These are phyloP conservation scores for Bellardia pandia DNA, from an alignment of 2,888 invertebrate species.

Conservation along the genomic window DNA sequence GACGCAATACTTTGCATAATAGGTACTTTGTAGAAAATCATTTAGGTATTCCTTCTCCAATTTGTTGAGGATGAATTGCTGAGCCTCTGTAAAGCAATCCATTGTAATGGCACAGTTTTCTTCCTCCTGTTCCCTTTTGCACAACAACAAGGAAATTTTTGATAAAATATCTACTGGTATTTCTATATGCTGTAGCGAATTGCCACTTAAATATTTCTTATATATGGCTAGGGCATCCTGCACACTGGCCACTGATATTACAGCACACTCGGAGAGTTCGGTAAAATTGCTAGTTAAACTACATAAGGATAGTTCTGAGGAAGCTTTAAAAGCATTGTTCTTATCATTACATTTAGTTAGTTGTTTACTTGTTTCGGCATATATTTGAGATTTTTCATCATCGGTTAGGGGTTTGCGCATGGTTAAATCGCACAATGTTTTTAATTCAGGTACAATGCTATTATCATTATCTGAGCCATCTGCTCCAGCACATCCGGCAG, in stretches of 20 bases:
- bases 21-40: slow-evolving; percentile 93
- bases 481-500: slow-evolving; percentile 25
- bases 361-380: slow-evolving; percentile 82
- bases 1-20: slow-evolving; percentile 96
- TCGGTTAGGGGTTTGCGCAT: slow-evolving; percentile 84
- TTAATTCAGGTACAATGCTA: slow-evolving; percentile 82
- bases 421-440: slow-evolving; percentile 82
- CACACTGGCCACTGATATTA: slow-evolving; percentile 77
- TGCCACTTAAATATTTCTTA: slow-evolving; percentile 83
- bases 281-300: slow-evolving; percentile 66
- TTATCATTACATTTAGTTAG: slow-evolving; percentile 69
- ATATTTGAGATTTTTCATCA: slow-evolving; percentile 83
- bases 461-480: slow-evolving; percentile 74
- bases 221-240: slow-evolving; percentile 84
- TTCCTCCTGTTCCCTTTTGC: slow-evolving; percentile 74
- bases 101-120: slow-evolving; percentile 80
- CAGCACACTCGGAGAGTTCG: slow-evolving; percentile 55
- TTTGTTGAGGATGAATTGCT: slow-evolving; percentile 88
- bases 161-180: slow-evolving; percentile 82
- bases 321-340: slow-evolving; percentile 61
- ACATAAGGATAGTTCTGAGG: slow-evolving; percentile 71
- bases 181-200: slow-evolving; percentile 80
- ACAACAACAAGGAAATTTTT: slow-evolving; percentile 81
- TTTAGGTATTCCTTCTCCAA: slow-evolving; percentile 91
- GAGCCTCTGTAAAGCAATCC: slow-evolving; percentile 90